phyloP scores from a whole-genome alignment of 2,888 invertebrate genomes.

The Ditula angustiorana region DNA sequence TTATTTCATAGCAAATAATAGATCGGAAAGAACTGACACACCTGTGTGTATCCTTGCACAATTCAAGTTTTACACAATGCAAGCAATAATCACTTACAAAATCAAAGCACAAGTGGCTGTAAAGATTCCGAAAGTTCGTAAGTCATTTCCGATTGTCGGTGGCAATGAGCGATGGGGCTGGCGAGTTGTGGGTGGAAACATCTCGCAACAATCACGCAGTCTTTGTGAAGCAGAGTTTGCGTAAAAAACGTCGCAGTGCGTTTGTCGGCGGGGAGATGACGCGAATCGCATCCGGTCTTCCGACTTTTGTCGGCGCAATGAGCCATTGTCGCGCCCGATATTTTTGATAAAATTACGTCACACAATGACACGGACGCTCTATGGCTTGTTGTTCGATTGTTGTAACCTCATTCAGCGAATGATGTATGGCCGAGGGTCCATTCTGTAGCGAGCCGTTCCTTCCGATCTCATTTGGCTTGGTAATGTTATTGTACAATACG shows the following conservation, averaged over 20 bases:
- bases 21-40: constrained; percentile 50
- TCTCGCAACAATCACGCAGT: constrained; percentile 75
- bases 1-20: constrained; percentile 9
- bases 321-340: constrained; percentile 76
- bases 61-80: constrained; percentile 49
- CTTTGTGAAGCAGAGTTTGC: constrained; percentile 69
- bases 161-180: constrained; percentile 76
- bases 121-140: constrained; percentile 72
- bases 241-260: constrained; percentile 72
- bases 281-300: constrained; percentile 84
- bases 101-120: constrained; percentile 67
- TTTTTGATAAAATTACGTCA: constrained; percentile 84
- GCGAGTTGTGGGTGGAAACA: constrained; percentile 85
- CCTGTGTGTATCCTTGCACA: constrained; percentile 69
- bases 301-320: constrained; percentile 78
- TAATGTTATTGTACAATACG: constrained; percentile 68
- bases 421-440: constrained; percentile 69
- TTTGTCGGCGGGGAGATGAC: constrained; percentile 77
- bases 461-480: constrained; percentile 73
- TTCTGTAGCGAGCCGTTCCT: constrained; percentile 65
- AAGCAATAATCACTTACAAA: constrained; percentile 52
- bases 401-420: constrained; percentile 78
- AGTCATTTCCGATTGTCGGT: constrained; percentile 79
- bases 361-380: constrained; percentile 73
- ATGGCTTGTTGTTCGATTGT: constrained; percentile 82